Evolutionary conservation across 2,888 invertebrate genomes (phyloP).

Genomic region (Tetragonula carbonaria): DNA sequence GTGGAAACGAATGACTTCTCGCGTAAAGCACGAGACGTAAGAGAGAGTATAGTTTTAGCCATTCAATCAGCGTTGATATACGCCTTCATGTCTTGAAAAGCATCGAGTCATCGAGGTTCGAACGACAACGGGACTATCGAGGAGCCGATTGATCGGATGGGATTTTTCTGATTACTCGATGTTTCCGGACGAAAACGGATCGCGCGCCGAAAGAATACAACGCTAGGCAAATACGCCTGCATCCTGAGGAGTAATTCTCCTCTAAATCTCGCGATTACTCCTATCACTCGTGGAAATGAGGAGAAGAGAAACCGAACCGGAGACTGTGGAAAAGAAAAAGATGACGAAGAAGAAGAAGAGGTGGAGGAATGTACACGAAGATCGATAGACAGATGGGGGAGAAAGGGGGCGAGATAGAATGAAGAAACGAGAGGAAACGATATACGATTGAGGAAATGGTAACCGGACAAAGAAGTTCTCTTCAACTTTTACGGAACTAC

Average conservation of each 20-base stretch:
- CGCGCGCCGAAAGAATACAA: slow-evolving; percentile 6
- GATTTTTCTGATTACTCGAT: slow-evolving; percentile 39
- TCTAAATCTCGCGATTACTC: slow-evolving; percentile 22
- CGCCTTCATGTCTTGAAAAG: slow-evolving; percentile 38
- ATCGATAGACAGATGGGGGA: slow-evolving; percentile 1
- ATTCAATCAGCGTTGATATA: slow-evolving; percentile 53
- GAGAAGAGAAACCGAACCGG: slow-evolving; percentile 1
- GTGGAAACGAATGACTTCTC: background rate
- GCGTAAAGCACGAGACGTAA: slow-evolving; percentile 45
- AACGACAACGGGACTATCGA: slow-evolving; percentile 23
- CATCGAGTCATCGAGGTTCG: slow-evolving; percentile 18
- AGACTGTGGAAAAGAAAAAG: background rate
- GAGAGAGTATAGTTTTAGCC: slow-evolving; percentile 51
- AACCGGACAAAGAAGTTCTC: slow-evolving; percentile 3
- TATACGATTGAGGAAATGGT: slow-evolving; percentile 3
- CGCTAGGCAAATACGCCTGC: slow-evolving; percentile 9
- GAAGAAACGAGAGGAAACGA: background rate
- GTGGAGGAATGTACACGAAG: background rate
- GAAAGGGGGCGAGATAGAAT: background rate
- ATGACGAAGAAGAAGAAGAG: no score
- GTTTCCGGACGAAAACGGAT: slow-evolving; percentile 2
- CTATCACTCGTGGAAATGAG: slow-evolving; percentile 3
- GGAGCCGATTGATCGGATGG: slow-evolving; percentile 11
- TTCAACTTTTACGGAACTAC: background rate
- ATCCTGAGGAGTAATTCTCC: slow-evolving; percentile 3